phyloP scores from a whole-genome alignment of 1,140 invertebrate species.

The Caenorhabditis inopinata region DNA sequence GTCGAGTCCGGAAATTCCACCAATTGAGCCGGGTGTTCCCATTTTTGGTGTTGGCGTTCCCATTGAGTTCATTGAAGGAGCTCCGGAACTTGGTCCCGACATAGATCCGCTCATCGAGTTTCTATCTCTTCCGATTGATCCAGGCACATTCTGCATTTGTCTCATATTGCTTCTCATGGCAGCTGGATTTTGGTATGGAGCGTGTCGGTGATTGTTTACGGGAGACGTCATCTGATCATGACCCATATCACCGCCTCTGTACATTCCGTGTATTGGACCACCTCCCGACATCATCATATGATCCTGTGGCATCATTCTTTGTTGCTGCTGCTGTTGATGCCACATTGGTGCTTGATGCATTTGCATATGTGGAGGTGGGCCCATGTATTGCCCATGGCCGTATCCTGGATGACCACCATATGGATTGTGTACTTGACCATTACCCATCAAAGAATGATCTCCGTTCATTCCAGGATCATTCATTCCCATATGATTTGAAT shows the following conservation, averaged over 20 bases:
- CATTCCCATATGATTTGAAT: conserved; percentile 23
- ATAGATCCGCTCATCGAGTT: conserved; percentile 30
- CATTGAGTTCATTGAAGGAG: conserved; percentile 1
- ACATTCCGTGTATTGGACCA: conserved; percentile 24
- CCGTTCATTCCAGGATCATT: conserved; percentile 21
- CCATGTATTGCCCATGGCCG: conserved; percentile 14
- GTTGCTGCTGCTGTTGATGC: conserved; percentile 35
- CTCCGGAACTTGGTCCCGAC: conserved; percentile 9
- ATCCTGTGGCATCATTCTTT: conserved; percentile 38
- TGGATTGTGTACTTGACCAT: not conserved
- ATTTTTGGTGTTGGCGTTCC: conserved; percentile 8
- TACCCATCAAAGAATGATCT: not conserved
- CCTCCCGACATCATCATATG: conserved; percentile 17
- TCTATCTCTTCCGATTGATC: not conserved
- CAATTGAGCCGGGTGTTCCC: not conserved
- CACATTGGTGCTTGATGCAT: conserved; percentile 36
- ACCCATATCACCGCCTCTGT: not conserved
- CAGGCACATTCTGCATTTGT: not conserved
- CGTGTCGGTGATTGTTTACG: not conserved
- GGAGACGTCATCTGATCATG: conserved; percentile 10
- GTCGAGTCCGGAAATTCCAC: conserved; percentile 40
- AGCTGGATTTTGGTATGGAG: not conserved
- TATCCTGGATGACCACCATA: conserved; percentile 9
- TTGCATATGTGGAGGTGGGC: conserved; percentile 15
- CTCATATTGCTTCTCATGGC: conserved; percentile 25